These are phyloP conservation scores for Glandiceps talaboti DNA, from an alignment of 53 echinoderm and acorn worm species.

Conservation along the genomic window DNA sequence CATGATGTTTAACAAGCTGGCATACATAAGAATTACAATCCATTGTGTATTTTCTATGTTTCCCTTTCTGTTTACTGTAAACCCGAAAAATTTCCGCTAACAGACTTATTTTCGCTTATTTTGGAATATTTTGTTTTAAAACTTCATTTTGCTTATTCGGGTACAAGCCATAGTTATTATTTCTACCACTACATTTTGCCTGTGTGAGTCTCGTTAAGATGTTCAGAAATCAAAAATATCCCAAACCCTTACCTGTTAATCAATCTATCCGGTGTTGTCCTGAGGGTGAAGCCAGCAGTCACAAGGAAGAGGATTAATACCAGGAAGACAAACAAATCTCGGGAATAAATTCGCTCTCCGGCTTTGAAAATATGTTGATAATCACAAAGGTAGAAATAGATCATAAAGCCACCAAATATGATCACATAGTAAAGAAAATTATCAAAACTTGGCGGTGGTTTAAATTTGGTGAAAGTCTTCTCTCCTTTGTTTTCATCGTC, in stretches of 20 bases:
- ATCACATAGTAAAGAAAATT: slow-evolving; percentile 38
- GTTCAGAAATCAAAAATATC: no score
- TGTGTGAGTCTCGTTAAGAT: no score
- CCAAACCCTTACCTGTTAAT: slow-evolving; percentile 46
- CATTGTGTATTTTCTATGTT: no score
- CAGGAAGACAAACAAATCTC: slow-evolving; percentile 58
- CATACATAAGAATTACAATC: no score
- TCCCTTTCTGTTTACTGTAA: no score
- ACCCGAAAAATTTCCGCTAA: no score
- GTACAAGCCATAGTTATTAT: no score
- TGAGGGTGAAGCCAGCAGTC: slow-evolving; percentile 40
- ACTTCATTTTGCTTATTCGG: no score
- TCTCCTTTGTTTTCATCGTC: neutral
- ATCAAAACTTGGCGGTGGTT: slow-evolving; percentile 55
- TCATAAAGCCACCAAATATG: slow-evolving; percentile 45
- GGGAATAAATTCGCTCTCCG: slow-evolving; percentile 33
- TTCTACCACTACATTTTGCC: no score
- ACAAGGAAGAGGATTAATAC: slow-evolving; percentile 44
- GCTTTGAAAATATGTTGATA: slow-evolving; percentile 32
- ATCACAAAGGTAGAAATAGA: slow-evolving; percentile 59
- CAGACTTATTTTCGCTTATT: no score
- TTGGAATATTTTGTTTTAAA: no score
- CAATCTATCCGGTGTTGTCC: slow-evolving; percentile 47
- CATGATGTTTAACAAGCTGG: no score
- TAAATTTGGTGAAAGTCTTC: slow-evolving; percentile 27